Conservation (phyloP, 2,888 invertebrate species). For the Drosophila infuscata region DNA sequence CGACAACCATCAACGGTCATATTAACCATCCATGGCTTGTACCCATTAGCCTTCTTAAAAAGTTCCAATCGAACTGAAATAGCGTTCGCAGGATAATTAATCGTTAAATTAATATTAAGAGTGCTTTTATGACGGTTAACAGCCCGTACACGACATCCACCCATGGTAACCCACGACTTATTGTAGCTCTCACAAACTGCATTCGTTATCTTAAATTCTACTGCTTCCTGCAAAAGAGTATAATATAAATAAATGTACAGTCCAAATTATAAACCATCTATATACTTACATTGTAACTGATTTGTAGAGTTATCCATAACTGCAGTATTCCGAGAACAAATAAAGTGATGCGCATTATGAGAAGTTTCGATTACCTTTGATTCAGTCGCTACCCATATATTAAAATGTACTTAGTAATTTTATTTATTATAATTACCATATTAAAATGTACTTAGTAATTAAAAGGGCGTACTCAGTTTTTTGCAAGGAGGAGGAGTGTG, state of each 20-base stretch:
- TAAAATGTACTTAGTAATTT: constrained; percentile 68
- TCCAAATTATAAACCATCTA: no score
- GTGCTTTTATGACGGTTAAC: constrained; percentile 16
- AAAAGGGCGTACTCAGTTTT: no score
- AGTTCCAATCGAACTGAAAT: background rate
- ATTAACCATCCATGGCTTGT: constrained; percentile 31
- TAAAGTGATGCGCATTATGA: background rate
- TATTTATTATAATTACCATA: constrained; percentile 13
- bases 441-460: no score
- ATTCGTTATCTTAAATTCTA: constrained; percentile 48
- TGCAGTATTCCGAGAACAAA: background rate
- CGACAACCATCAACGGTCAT: constrained; percentile 13
- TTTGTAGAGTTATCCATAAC: background rate
- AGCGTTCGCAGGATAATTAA: constrained; percentile 23
- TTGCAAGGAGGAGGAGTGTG: no score
- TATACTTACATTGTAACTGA: background rate
- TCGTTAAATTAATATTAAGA: constrained; percentile 21
- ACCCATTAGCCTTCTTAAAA: constrained; percentile 39
- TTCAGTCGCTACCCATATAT: background rate
- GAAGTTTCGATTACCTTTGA: background rate
- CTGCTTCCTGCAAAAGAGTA: constrained; percentile 25
- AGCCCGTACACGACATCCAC: constrained; percentile 42
- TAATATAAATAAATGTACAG: background rate
- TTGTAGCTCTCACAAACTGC: constrained; percentile 39
- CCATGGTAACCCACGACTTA: constrained; percentile 41